phyloP scores from a whole-genome alignment of 2,888 invertebrate genomes.

The Synanthedon tipuliformis region DNA sequence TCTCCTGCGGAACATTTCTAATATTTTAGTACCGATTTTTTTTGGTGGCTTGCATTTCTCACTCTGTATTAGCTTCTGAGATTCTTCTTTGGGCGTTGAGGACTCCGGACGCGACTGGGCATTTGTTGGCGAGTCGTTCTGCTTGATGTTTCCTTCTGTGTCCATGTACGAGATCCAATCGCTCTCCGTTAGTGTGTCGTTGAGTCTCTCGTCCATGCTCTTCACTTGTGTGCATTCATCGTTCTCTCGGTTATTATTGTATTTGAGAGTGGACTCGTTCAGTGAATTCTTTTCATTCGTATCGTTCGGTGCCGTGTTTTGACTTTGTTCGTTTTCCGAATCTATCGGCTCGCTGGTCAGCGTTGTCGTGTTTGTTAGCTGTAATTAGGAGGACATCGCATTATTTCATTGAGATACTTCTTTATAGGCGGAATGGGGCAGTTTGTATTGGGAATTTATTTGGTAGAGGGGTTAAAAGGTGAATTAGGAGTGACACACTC shows the following conservation, averaged over 20 bases:
- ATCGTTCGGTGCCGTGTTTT: background rate
- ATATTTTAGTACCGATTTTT: conserved; percentile 43
- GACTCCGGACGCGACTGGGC: background rate
- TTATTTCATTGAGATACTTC: too few relatives aligned
- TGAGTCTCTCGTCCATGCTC: background rate
- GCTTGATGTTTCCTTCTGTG: background rate
- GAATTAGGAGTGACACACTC: too few relatives aligned
- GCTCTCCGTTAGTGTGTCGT: background rate
- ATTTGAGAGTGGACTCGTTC: background rate
- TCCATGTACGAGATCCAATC: background rate
- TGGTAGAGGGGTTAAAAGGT: too few relatives aligned
- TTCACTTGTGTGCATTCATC: background rate
- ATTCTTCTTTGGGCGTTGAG: conserved; percentile 13
- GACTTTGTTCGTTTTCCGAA: conserved; percentile 30
- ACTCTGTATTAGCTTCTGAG: conserved; percentile 21
- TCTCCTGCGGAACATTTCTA: conserved; percentile 16
- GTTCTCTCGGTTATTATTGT: background rate
- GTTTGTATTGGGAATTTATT: too few relatives aligned
- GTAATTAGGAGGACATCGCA: conserved; percentile 9
- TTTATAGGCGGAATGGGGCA: too few relatives aligned
- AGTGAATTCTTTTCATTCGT: background rate
- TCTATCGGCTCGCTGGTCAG: conserved; percentile 38
- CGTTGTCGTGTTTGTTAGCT: conserved; percentile 46
- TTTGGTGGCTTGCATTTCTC: conserved; percentile 20
- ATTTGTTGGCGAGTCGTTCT: background rate